Evolutionary conservation across 2,888 invertebrate genomes (phyloP).

Genomic region (Atherix ibis): DNA sequence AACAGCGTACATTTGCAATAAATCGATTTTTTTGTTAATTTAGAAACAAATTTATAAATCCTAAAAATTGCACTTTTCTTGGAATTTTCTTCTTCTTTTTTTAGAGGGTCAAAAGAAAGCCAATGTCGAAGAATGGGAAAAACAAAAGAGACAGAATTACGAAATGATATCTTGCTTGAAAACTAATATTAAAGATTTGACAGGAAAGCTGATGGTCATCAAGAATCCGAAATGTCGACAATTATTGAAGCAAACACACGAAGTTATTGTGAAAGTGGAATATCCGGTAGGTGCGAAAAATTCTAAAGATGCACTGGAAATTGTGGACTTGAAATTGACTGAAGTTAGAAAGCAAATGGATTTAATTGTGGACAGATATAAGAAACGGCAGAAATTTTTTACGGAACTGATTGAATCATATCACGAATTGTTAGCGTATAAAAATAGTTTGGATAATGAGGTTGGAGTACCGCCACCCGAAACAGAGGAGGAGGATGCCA

Average conservation of each 20-base stretch:
- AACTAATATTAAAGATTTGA: conserved; percentile 51
- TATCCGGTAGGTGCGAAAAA: conserved; percentile 35
- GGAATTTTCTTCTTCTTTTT: conserved; percentile 13
- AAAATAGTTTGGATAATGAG: conserved; percentile 33
- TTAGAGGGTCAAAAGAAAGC: conserved; percentile 75
- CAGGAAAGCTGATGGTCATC: conserved; percentile 36
- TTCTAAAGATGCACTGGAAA: conserved; percentile 34
- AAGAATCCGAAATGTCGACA: conserved; percentile 27
- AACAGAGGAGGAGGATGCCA: conserved; percentile 38
- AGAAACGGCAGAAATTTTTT: conserved; percentile 43
- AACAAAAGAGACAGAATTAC: conserved; percentile 52
- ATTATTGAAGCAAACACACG: conserved; percentile 17
- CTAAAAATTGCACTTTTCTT: too few relatives aligned
- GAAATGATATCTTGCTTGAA: conserved; percentile 56
- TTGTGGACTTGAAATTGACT: conserved; percentile 49
- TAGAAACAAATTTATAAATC: too few relatives aligned
- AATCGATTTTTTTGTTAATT: too few relatives aligned
- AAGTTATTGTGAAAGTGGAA: conserved; percentile 24
- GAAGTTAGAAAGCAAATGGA: conserved; percentile 59
- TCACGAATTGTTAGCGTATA: conserved; percentile 42
- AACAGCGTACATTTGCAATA: not conserved
- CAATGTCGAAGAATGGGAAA: conserved; percentile 63
- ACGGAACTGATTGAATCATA: conserved; percentile 43
- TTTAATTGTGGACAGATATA: conserved; percentile 50
- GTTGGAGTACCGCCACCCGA: conserved; percentile 27